Conservation (phyloP, 2,888 invertebrate species). For the Torymus tubicola region DNA sequence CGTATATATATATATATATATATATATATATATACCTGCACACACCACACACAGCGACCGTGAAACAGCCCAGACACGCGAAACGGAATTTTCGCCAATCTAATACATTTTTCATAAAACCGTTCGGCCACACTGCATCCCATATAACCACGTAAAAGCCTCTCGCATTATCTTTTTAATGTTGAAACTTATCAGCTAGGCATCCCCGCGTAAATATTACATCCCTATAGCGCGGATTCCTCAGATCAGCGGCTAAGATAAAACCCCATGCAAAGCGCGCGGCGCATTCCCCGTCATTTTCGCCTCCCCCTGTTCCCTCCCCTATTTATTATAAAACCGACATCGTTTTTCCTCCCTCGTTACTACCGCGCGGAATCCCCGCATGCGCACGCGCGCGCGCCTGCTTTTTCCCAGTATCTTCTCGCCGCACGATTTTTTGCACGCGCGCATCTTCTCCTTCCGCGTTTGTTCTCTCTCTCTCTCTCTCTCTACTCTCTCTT, state of each 20-base stretch:
- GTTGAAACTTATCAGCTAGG: slow-evolving; percentile 13
- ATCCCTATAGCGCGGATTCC: background rate
- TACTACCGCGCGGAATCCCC: slow-evolving; percentile 22
- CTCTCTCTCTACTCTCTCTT: background rate
- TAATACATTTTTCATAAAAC: background rate
- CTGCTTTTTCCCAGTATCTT: slow-evolving; percentile 4
- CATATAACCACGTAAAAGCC: background rate
- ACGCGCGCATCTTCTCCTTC: slow-evolving; percentile 1
- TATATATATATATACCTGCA: too few relatives aligned
- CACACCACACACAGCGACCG: too few relatives aligned
- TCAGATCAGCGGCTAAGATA: slow-evolving; percentile 30
- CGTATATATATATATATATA: too few relatives aligned
- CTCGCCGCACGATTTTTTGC: slow-evolving; percentile 26
- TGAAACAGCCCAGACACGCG: too few relatives aligned
- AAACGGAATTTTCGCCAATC: too few relatives aligned
- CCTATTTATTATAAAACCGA: slow-evolving; percentile 47
- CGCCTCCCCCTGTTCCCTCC: slow-evolving; percentile 18
- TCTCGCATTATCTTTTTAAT: background rate
- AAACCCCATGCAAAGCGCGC: slow-evolving; percentile 36
- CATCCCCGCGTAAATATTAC: background rate
- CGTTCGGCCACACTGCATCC: background rate
- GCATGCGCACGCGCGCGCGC: slow-evolving; percentile 8
- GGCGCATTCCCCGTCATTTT: slow-evolving; percentile 39
- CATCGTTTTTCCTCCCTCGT: slow-evolving; percentile 41
- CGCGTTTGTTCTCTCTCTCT: slow-evolving; percentile 28